These are phyloP conservation scores for Thalassoma bifasciatum DNA, from an alignment of 2,113 vertebrate species.

Conservation along the genomic window DNA sequence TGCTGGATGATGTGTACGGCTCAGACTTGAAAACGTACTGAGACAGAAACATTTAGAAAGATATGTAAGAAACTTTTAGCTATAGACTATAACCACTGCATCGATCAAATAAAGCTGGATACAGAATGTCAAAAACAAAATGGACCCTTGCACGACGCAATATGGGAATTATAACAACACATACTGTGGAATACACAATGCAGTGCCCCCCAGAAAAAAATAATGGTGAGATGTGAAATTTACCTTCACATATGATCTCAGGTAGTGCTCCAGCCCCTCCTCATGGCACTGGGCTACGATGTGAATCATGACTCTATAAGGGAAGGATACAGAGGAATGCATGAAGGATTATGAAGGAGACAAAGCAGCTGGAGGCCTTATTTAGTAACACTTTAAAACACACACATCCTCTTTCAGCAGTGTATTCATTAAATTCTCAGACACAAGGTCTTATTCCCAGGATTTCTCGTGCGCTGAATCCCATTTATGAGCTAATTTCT, in stretches of 20 bases:
- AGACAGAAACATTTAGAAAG: conserved; percentile 29
- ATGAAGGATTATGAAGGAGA: neutral
- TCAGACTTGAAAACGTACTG: conserved; percentile 97
- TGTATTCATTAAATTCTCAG: no score
- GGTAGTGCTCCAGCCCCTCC: conserved; percentile 94
- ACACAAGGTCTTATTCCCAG: neutral
- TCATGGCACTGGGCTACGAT: conserved; percentile 98
- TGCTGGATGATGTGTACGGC: conserved; percentile 86
- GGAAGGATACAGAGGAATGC: neutral
- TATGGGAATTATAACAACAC: no score
- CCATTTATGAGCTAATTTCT: no score
- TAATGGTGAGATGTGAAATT: neutral
- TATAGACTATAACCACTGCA: no score
- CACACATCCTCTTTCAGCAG: neutral
- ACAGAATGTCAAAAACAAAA: no score
- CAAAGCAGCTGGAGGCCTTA: neutral
- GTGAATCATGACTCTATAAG: conserved; percentile 94
- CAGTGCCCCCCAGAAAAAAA: no score
- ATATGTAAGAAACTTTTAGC: neutral
- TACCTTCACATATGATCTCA: conserved; percentile 98
- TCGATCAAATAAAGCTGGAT: no score
- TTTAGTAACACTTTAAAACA: neutral
- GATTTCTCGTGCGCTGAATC: no score
- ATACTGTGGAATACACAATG: no score
- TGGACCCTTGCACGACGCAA: no score